phyloP scores from a whole-genome alignment of 2,888 invertebrate genomes.

The Clitarchus hookeri region DNA sequence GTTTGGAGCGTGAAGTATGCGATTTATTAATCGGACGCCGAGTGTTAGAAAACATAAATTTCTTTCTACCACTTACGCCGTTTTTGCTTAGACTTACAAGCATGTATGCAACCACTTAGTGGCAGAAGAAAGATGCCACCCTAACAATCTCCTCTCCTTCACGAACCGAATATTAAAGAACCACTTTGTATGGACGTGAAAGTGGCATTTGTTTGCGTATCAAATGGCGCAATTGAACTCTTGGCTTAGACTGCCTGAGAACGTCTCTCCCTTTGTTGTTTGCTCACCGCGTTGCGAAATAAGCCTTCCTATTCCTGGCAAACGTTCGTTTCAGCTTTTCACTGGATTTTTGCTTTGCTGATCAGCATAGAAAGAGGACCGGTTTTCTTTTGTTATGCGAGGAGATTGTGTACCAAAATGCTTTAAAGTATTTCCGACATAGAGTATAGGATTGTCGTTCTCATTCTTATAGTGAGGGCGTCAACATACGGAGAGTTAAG shows the following conservation, averaged over 20 bases:
- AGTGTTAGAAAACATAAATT: too few relatives aligned
- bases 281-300: neutral
- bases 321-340: neutral
- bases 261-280: neutral
- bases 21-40: too few relatives aligned
- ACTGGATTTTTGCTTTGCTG: neutral
- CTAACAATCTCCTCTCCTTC: neutral
- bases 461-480: too few relatives aligned
- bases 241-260: neutral
- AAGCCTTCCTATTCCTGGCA: neutral
- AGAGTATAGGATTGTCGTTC: neutral
- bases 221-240: neutral
- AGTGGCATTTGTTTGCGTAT: constrained; percentile 4
- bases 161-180: neutral
- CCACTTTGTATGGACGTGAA: neutral
- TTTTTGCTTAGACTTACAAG: too few relatives aligned
- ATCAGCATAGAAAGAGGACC: neutral
- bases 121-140: too few relatives aligned
- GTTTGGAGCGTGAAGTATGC: too few relatives aligned
- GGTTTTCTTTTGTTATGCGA: neutral
- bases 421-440: neutral
- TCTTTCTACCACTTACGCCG: too few relatives aligned
- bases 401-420: neutral
- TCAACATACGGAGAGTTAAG: too few relatives aligned
- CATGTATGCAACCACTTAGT: too few relatives aligned